These are phyloP conservation scores for Malurus elegans DNA, from an alignment of 2,113 vertebrate genomes.

Conservation along the genomic window DNA sequence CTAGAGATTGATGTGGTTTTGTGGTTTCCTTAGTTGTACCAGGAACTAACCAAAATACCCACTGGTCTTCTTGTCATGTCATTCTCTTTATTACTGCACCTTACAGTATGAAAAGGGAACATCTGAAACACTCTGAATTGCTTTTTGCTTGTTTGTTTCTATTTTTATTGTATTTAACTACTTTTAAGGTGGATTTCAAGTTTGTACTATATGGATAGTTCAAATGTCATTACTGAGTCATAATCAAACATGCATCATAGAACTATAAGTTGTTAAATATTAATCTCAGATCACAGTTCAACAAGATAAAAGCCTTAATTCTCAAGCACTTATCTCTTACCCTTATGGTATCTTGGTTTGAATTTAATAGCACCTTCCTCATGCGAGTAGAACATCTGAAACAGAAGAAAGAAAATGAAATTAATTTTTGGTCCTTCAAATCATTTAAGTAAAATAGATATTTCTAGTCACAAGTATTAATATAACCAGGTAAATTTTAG, in stretches of 20 bases:
- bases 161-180: not conserved
- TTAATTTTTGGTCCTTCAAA: not conserved
- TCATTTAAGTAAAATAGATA: not conserved
- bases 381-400: not conserved
- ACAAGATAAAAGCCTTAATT: not conserved
- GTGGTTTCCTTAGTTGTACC: slow-evolving; percentile 56
- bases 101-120: not conserved
- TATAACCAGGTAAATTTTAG: not conserved
- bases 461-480: not conserved
- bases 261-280: slow-evolving; percentile 1
- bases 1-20: slow-evolving; percentile 60
- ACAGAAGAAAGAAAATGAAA: not conserved
- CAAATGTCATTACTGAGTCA: slow-evolving; percentile 1
- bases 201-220: not conserved
- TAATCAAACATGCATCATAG: not conserved
- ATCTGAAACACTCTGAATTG: not conserved
- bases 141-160: not conserved
- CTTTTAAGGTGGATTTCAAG: not conserved
- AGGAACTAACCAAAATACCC: slow-evolving; percentile 34
- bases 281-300: not conserved
- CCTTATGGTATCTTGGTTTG: not conserved
- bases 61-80: not conserved
- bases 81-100: not conserved
- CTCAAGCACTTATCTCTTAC: not conserved
- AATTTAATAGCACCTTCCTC: not conserved